These are phyloP conservation scores for Idris sp. DNA, from an alignment of 1,140 invertebrate species.

Conservation along the genomic window DNA sequence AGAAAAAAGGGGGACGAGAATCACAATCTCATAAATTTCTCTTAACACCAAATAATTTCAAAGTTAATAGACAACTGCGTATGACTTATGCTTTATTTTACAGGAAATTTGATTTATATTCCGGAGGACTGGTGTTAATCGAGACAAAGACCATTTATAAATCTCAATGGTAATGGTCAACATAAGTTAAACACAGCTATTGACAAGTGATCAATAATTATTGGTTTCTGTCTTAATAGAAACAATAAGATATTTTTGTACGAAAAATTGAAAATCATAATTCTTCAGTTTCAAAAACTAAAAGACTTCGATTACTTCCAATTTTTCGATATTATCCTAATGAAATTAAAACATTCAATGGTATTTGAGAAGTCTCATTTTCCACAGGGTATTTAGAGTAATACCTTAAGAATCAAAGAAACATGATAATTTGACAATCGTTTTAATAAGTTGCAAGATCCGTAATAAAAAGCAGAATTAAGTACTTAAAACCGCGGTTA, in stretches of 20 bases:
- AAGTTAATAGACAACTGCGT: slow-evolving; percentile 21
- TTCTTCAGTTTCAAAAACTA: too few relatives aligned
- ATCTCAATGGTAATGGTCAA: slow-evolving; percentile 41
- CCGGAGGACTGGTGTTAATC: slow-evolving; percentile 17
- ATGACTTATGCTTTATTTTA: slow-evolving; percentile 39
- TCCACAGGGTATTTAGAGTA: too few relatives aligned
- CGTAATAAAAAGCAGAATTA: too few relatives aligned
- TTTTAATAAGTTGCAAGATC: too few relatives aligned
- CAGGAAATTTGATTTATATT: slow-evolving; percentile 43
- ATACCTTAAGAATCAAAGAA: too few relatives aligned
- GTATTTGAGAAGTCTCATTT: too few relatives aligned
- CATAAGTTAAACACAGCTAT: slow-evolving; percentile 42
- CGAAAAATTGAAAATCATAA: slow-evolving; percentile 16
- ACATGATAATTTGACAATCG: too few relatives aligned
- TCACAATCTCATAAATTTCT: slow-evolving; percentile 9
- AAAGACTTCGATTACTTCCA: too few relatives aligned
- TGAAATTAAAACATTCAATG: too few relatives aligned
- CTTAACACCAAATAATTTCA: too few relatives aligned
- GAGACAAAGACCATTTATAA: slow-evolving; percentile 47
- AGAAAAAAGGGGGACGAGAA: too few relatives aligned
- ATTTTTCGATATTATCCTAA: too few relatives aligned
- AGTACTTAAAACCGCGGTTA: background rate
- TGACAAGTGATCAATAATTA: slow-evolving; percentile 54
- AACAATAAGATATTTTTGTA: slow-evolving; percentile 50
- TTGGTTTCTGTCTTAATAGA: slow-evolving; percentile 26